Percentiles rank a stretch among this genome's conserved stretches.
Conservation (phyloP, 2,797 vertebrate genomes). For the Cryptoblepharus egeriae region DNA sequence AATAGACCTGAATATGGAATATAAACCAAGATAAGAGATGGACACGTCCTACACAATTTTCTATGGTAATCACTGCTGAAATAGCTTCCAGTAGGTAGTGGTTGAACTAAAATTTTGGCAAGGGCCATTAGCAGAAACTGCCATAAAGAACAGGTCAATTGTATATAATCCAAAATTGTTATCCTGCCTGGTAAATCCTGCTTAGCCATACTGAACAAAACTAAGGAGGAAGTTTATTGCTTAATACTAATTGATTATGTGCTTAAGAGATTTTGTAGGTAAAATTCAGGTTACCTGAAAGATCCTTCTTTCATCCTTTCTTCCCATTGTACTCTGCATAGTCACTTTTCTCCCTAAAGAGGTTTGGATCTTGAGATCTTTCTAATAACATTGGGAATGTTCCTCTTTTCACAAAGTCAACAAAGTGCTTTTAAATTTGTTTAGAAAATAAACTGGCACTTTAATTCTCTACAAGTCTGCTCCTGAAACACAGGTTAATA, state of each 20-base stretch:
- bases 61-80: background rate
- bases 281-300: background rate
- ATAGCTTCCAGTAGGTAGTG: background rate
- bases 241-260: background rate
- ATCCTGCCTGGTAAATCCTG: too few relatives aligned
- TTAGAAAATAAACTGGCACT: constrained; percentile 35
- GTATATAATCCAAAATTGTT: background rate
- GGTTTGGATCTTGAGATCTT: background rate
- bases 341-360: background rate
- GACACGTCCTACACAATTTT: background rate
- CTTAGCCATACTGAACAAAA: background rate
- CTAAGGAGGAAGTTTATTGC: background rate
- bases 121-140: background rate
- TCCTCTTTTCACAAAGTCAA: constrained; percentile 7
- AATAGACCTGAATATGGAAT: too few relatives aligned
- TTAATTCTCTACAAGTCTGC: constrained; percentile 30
- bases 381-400: background rate
- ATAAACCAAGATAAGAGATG: too few relatives aligned
- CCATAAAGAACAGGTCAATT: background rate
- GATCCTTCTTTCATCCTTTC: background rate
- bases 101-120: background rate
- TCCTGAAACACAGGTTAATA: constrained; percentile 33
- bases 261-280: background rate
- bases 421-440: background rate
- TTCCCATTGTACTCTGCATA: background rate